Conservation (phyloP, 2,113 vertebrate genomes). For the Neoarius graeffei region DNA sequence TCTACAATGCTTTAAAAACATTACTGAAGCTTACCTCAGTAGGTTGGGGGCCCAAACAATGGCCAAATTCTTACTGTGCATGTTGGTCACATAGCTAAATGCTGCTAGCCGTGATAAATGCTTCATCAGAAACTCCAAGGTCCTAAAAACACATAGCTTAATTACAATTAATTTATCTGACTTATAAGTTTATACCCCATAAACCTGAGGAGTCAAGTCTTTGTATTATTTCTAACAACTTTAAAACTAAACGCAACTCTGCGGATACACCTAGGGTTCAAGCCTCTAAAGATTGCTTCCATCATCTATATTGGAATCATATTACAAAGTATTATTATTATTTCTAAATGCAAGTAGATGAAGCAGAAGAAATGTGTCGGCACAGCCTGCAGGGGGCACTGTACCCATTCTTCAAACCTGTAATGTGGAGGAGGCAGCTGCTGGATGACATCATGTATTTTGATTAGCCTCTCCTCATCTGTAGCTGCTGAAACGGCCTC, state of each 20-base stretch:
- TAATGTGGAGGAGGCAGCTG: slow-evolving; percentile 97
- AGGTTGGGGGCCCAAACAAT: slow-evolving; percentile 98
- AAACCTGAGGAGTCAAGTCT: not conserved
- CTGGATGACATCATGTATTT: slow-evolving; percentile 98
- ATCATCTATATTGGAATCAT: not conserved
- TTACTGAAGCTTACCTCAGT: slow-evolving; percentile 76
- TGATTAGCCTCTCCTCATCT: slow-evolving; percentile 93
- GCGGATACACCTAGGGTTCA: not conserved
- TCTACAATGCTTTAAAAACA: not conserved
- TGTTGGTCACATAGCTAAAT: slow-evolving; percentile 97
- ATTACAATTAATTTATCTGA: slow-evolving; percentile 6
- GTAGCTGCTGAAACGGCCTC: slow-evolving; percentile 96
- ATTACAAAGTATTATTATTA: not conserved
- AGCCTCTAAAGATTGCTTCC: not conserved
- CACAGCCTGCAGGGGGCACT: slow-evolving; percentile 55
- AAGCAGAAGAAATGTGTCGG: not conserved
- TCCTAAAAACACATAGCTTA: slow-evolving; percentile 73
- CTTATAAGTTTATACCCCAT: not conserved
- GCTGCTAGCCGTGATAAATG: slow-evolving; percentile 90
- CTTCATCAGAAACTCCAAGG: slow-evolving; percentile 97
- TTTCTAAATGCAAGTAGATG: not conserved
- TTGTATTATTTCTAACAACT: not conserved
- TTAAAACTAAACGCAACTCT: not conserved
- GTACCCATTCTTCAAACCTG: slow-evolving; percentile 74
- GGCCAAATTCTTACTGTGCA: slow-evolving; percentile 97